Base-by-base conservation (phyloP, 64 coral and sea anemone genomes). In the Stichodactyla mertensii region DNA sequence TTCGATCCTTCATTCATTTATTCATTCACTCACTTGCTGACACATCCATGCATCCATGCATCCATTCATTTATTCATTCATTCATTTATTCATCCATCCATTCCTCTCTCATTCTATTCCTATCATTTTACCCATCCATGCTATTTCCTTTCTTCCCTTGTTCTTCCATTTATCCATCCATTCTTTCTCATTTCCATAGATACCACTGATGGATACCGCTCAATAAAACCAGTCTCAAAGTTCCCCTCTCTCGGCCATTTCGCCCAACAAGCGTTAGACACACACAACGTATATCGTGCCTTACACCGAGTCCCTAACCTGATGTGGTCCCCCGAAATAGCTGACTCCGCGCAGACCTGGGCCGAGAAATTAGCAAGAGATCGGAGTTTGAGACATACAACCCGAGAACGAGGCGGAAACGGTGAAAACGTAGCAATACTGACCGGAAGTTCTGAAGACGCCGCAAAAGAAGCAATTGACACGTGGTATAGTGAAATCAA, bases 351-450 rank as follows among this genome's bases (percentile, higher is more conserved):
- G 1, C 90, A 92, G 53, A 77, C 14, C 51, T 92, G 79, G 84
- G 90, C 90, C 8, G 85, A 92, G 61, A 92, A 87, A 81, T 22
- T 92, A 4, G 90, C 90, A 71, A 77, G 64, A 12, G 60, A 86
- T 7, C 90, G 85, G 7, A 87, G 84, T 23, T 45, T 87, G 52
- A 82, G 87, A 54, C 90, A 87, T 55, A 87, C 94, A 56, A 87
- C 83, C 11, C 86, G 88, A 19, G 31, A 64, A 12, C 86, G 90
- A 22, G 82, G 94, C 80, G 58, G 64, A 6, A 66, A 92, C 53
- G 94, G 94, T 80, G 94, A 96, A 52, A 96, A 96, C 54, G 23
- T 96, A 22, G 94, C 94, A 31, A 92, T 90, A 88, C 90, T 93
- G 54, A 87, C 91, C 4, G 91, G 88, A 26, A 71, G 55, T 54